Evolutionary conservation across 1,140 invertebrate genomes (phyloP).

Genomic region (Zaprionus vittiger): DNA sequence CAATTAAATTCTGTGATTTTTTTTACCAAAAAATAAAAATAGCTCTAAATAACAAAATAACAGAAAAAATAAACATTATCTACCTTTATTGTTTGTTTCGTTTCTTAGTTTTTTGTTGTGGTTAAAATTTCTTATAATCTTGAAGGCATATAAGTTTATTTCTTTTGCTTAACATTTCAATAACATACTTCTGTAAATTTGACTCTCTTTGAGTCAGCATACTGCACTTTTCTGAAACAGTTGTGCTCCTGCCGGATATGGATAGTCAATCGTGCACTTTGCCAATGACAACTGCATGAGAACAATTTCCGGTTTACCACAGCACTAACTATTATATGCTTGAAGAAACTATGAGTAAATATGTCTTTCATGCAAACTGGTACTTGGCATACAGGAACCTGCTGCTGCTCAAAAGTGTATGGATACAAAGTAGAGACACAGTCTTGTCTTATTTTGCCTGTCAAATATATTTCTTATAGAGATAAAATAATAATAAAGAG

Average conservation of each 20-base stretch:
- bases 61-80: neutral
- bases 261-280: slow-evolving; percentile 44
- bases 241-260: slow-evolving; percentile 49
- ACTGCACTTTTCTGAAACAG: slow-evolving; percentile 19
- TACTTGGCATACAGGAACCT: neutral
- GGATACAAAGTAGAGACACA: no score
- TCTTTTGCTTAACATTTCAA: slow-evolving; percentile 73
- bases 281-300: slow-evolving; percentile 63
- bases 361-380: neutral
- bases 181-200: slow-evolving; percentile 62
- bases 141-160: neutral
- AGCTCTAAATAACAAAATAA: slow-evolving; percentile 10
- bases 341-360: neutral
- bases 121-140: slow-evolving; percentile 13
- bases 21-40: slow-evolving; percentile 59
- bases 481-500: no score
- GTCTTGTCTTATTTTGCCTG: no score
- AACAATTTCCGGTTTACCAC: slow-evolving; percentile 69
- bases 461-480: no score
- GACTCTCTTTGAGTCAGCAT: neutral
- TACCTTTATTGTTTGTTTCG: slow-evolving; percentile 20
- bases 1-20: slow-evolving; percentile 79
- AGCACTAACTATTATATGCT: slow-evolving; percentile 56
- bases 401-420: no score
- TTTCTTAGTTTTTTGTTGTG: slow-evolving; percentile 8